Percentiles rank a stretch among this genome's conserved stretches.
Evolutionary conservation across 2,113 vertebrate genomes (phyloP).

Genomic region (Sclerurus mexicanus): DNA sequence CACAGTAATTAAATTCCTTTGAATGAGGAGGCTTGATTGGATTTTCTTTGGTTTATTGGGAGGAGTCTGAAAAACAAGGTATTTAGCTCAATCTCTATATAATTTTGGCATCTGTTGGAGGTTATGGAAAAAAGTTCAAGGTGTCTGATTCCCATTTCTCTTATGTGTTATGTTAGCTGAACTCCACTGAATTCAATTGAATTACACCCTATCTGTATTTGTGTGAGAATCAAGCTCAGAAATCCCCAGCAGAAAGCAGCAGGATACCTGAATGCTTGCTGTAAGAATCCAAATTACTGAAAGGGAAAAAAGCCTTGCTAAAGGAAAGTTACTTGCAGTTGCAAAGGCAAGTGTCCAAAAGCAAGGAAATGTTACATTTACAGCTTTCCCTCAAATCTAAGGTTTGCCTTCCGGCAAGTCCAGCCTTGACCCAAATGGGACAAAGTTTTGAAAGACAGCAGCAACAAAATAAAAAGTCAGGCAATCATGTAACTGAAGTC

Average conservation of each 20-base stretch:
- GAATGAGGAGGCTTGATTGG: constrained; percentile 27
- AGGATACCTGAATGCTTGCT: background rate
- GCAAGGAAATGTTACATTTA: background rate
- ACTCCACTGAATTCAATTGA: background rate
- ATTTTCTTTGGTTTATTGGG: constrained; percentile 43
- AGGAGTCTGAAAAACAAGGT: constrained; percentile 29
- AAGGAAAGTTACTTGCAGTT: background rate
- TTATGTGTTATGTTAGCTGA: background rate
- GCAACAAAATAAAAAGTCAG: background rate
- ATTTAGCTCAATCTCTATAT: constrained; percentile 26
- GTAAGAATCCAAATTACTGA: background rate
- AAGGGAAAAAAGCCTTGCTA: background rate
- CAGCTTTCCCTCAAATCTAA: background rate
- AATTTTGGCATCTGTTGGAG: constrained; percentile 43
- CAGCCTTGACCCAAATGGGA: background rate
- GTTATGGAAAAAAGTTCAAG: background rate
- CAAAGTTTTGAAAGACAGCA: background rate
- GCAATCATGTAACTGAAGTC: background rate
- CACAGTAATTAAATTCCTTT: constrained; percentile 50
- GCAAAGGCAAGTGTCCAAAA: background rate
- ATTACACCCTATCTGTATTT: background rate
- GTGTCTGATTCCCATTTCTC: background rate
- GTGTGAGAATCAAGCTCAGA: constrained; percentile 3
- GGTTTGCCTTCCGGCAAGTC: background rate
- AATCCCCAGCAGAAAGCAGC: constrained; percentile 5